Evolutionary conservation across 2,113 vertebrate genomes (phyloP).

Genomic region (Nothoprocta perdicaria): DNA sequence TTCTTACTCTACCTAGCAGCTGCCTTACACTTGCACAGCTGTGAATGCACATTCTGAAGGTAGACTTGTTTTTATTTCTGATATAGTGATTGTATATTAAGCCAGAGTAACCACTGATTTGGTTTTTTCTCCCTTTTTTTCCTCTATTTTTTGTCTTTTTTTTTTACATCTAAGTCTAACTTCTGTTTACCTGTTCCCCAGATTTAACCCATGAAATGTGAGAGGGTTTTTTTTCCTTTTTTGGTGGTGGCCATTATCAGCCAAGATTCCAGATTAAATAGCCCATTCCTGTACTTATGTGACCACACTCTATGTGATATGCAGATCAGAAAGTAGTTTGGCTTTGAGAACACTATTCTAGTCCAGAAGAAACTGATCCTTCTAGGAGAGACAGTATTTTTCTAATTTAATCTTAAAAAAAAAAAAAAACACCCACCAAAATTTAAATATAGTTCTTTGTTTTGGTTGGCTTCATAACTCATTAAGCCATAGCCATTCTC

Average conservation of each 20-base stretch:
- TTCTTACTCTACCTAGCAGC: background rate
- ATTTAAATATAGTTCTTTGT: background rate
- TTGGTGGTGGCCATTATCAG: background rate
- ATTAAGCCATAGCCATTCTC: background rate
- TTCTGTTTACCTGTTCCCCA: background rate
- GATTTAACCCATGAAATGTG: background rate
- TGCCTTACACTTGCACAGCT: background rate
- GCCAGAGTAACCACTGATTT: background rate
- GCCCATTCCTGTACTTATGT: background rate
- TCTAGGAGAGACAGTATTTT: background rate
- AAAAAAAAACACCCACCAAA: background rate
- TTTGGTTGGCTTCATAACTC: background rate
- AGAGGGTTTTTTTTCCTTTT: background rate
- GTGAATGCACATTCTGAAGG: background rate
- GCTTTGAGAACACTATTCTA: background rate
- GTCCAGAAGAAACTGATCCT: background rate
- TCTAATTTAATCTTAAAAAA: background rate
- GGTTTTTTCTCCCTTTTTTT: background rate
- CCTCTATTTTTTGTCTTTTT: background rate
- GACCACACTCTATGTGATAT: background rate
- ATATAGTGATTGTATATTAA: background rate
- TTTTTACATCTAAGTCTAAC: background rate
- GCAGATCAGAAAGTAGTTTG: background rate
- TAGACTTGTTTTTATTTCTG: background rate
- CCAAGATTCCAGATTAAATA: slow-evolving; percentile 1